Conservation (phyloP, 2,113 vertebrate genomes). For the Salvelinus fontinalis region DNA sequence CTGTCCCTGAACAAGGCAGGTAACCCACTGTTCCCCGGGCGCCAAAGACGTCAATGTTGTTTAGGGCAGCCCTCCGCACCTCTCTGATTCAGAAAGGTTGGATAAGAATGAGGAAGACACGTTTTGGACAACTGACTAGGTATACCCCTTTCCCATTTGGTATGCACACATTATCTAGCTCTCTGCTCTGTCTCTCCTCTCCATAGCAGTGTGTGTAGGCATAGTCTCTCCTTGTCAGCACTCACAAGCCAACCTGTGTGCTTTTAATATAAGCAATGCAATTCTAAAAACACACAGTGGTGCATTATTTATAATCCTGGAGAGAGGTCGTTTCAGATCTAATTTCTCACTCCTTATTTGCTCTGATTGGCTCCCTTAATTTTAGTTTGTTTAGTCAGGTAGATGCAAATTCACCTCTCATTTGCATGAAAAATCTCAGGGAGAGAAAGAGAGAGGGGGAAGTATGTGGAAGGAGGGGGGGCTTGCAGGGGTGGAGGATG, state of each 20-base stretch:
- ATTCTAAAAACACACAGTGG: constrained; percentile 49
- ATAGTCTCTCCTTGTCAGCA: constrained; percentile 20
- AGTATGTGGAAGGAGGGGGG: not conserved
- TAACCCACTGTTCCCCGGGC: no score
- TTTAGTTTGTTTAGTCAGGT: constrained; percentile 65
- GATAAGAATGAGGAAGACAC: no score
- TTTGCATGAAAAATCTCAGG: constrained; percentile 53
- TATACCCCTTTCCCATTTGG: no score
- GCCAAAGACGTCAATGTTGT: no score
- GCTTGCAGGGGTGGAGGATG: constrained; percentile 4
- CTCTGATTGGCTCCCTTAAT: constrained; percentile 64
- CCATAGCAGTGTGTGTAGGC: not conserved
- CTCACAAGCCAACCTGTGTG: constrained; percentile 5
- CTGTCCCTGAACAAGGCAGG: no score
- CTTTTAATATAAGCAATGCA: constrained; percentile 13
- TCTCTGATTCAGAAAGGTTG: no score
- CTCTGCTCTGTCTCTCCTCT: not conserved
- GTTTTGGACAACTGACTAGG: no score
- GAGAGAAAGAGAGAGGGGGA: constrained; percentile 1
- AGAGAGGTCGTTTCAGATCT: constrained; percentile 56
- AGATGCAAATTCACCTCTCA: constrained; percentile 58
- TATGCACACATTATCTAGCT: not conserved
- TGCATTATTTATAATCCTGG: constrained; percentile 61
- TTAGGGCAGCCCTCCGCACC: no score
- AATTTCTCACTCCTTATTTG: constrained; percentile 57